These are phyloP conservation scores for Pipistrellus kuhlii DNA, from an alignment of 2,797 vertebrate species.

Conservation along the genomic window DNA sequence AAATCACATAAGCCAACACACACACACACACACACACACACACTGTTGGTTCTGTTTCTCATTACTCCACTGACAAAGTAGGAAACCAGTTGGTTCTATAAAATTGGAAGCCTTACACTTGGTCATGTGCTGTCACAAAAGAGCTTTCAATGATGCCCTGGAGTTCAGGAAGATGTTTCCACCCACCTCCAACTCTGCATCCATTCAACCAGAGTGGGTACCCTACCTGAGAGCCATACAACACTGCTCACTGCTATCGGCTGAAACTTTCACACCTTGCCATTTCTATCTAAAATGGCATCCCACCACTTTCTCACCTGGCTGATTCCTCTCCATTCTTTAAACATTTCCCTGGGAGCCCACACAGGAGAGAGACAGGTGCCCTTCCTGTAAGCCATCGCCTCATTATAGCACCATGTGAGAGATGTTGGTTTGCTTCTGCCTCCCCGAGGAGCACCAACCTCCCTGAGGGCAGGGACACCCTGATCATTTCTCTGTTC, in stretches of 20 bases:
- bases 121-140: not conserved
- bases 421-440: not conserved
- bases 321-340: not conserved
- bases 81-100: not conserved
- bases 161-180: not conserved
- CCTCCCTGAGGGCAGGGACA: not conserved
- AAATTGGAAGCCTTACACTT: not conserved
- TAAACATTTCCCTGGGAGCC: not conserved
- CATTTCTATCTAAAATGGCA: not conserved
- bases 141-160: not conserved
- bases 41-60: not conserved
- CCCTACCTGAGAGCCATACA: accelerated
- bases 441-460: not conserved
- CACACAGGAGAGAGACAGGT: not conserved
- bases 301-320: not conserved
- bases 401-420: not conserved
- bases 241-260: accelerated
- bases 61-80: not conserved
- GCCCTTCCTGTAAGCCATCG: too few species aligned
- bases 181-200: not conserved
- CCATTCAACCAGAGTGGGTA: accelerated
- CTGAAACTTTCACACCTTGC: not conserved
- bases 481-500: not conserved
- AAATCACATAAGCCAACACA: not conserved
- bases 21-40: not conserved